Evolutionary conservation across 2,113 vertebrate species (phyloP).

Genomic region (Scalopus aquaticus): DNA sequence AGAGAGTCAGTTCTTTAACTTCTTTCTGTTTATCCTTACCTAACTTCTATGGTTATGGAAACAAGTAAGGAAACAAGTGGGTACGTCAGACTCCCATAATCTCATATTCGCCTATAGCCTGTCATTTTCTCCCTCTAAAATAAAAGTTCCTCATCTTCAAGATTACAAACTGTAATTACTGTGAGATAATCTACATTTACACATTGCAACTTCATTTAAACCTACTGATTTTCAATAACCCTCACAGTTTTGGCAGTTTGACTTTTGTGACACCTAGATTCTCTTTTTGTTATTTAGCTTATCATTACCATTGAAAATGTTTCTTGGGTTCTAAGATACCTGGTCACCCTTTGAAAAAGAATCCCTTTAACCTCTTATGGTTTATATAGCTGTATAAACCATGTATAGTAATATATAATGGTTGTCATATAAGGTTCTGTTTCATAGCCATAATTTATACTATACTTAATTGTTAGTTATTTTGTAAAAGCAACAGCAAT

Average conservation of each 20-base stretch:
- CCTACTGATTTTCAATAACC: background rate
- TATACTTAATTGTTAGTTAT: constrained; percentile 6
- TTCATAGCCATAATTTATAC: constrained; percentile 10
- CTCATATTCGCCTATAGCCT: background rate
- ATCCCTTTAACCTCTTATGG: background rate
- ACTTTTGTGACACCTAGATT: background rate
- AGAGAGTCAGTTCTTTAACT: background rate
- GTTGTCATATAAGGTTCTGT: background rate
- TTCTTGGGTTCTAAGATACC: background rate
- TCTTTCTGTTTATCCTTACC: background rate
- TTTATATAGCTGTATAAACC: background rate
- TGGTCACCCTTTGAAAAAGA: background rate
- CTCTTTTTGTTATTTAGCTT: background rate
- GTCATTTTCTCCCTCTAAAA: background rate
- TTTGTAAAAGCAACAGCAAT: constrained; percentile 10
- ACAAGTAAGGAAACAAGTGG: background rate
- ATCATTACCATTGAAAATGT: background rate
- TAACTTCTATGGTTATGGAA: background rate
- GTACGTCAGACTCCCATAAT: background rate
- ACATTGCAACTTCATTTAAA: background rate
- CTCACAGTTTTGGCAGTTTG: background rate
- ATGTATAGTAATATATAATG: constrained; percentile 33
- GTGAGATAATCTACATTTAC: background rate
- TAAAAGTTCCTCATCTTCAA: background rate
- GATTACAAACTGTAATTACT: background rate